Conservation (phyloP, 2,797 vertebrate species). For the Syngnathus rostellatus region DNA sequence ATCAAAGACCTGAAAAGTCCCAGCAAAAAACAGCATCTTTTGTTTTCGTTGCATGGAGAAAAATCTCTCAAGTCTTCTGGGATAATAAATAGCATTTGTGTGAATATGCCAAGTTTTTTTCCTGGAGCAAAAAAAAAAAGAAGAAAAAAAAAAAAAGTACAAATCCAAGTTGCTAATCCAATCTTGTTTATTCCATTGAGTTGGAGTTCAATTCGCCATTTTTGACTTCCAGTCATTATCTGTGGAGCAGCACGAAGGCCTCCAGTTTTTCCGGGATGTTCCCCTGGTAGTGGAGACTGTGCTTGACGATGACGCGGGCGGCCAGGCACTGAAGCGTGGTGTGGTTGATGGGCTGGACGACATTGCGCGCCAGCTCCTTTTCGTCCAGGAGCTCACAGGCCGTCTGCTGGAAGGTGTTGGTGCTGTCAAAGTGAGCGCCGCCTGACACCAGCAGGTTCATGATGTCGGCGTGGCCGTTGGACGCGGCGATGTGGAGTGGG, state of each 20-base stretch:
- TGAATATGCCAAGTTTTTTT: slow-evolving; percentile 48
- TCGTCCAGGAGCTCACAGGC: slow-evolving; percentile 93
- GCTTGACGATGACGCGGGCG: slow-evolving; percentile 87
- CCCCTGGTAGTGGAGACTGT: slow-evolving; percentile 81
- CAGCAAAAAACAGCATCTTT: slow-evolving; percentile 46
- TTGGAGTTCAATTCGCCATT: slow-evolving; percentile 2
- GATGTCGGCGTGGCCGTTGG: slow-evolving; percentile 96
- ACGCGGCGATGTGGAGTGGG: slow-evolving; percentile 90
- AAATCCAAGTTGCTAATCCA: slow-evolving; percentile 39
- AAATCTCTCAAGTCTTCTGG: slow-evolving; percentile 62
- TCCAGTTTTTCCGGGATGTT: slow-evolving; percentile 94
- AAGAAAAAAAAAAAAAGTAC: slow-evolving; percentile 30
- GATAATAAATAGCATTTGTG: slow-evolving; percentile 63
- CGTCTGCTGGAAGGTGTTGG: slow-evolving; percentile 87
- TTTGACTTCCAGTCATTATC: slow-evolving; percentile 71
- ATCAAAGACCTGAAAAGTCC: slow-evolving; percentile 47
- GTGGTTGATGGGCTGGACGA: slow-evolving; percentile 98
- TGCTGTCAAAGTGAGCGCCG: slow-evolving; percentile 96
- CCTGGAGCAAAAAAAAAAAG: slow-evolving; percentile 13
- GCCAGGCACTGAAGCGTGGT: slow-evolving; percentile 97
- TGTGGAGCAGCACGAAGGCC: slow-evolving; percentile 93
- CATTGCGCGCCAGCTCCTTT: slow-evolving; percentile 92
- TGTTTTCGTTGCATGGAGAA: slow-evolving; percentile 62
- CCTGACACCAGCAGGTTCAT: slow-evolving; percentile 96
- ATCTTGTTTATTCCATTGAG: slow-evolving; percentile 10